A percentile compares a stretch with the other conserved stretches of the same genome.
phyloP scores from a whole-genome alignment of 2,888 invertebrate species.

The Lycaena phlaeas region DNA sequence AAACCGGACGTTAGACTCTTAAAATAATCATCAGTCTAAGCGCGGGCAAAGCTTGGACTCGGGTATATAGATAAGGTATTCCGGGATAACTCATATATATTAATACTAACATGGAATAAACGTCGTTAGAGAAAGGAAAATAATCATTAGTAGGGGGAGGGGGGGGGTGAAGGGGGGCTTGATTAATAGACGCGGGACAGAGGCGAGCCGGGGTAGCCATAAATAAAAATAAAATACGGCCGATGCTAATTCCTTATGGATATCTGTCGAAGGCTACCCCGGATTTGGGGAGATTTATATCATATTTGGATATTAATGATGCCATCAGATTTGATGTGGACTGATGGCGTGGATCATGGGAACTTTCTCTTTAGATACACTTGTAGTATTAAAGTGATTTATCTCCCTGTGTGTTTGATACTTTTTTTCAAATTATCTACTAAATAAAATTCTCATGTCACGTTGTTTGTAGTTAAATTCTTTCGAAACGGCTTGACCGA shows the following conservation, averaged over 20 bases:
- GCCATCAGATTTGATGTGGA: neutral
- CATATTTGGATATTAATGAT: neutral
- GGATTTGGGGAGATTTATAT: slow-evolving; percentile 1
- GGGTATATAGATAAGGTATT: too few relatives aligned
- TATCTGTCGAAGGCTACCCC: slow-evolving; percentile 3
- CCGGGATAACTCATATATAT: neutral
- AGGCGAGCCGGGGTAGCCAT: slow-evolving; percentile 30
- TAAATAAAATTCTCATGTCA: too few relatives aligned
- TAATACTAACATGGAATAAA: neutral
- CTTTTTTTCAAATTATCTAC: too few relatives aligned
- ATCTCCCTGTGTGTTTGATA: too few relatives aligned
- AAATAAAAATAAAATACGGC: slow-evolving; percentile 53
- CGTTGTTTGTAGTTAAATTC: too few relatives aligned
- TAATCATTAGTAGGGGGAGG: slow-evolving; percentile 5
- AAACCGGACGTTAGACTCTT: too few relatives aligned
- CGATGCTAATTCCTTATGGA: slow-evolving; percentile 20
- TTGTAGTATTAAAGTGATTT: too few relatives aligned
- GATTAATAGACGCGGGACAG: slow-evolving; percentile 44
- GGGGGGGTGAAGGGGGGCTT: slow-evolving; percentile 37
- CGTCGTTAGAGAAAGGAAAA: neutral
- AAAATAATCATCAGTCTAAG: too few relatives aligned
- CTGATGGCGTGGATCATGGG: too few relatives aligned
- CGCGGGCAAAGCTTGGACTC: too few relatives aligned
- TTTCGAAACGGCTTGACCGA: too few relatives aligned
- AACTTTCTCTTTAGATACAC: too few relatives aligned